phyloP scores from a whole-genome alignment of 2,113 vertebrate genomes.

The Ictalurus punctatus region DNA sequence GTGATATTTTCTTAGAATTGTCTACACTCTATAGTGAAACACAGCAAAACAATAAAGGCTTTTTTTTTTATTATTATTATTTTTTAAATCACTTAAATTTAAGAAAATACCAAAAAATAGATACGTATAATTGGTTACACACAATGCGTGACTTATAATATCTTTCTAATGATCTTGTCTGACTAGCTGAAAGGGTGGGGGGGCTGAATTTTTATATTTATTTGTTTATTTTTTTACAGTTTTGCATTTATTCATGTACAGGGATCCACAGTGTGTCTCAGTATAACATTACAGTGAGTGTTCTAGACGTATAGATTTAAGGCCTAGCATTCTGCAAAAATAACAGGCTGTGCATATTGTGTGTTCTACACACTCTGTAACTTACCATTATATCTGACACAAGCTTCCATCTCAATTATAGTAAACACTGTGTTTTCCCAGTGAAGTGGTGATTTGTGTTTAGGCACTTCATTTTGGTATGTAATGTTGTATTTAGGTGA shows the following conservation, averaged over 20 bases:
- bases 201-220: neutral
- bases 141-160: neutral
- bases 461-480: neutral
- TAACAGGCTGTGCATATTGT: neutral
- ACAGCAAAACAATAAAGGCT: neutral
- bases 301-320: neutral
- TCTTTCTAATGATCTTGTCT: neutral
- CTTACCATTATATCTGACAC: neutral
- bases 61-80: no score
- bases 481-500: neutral
- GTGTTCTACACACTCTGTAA: neutral
- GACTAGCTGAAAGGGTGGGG: neutral
- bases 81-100: neutral
- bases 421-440: constrained; percentile 1
- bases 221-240: neutral
- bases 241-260: neutral
- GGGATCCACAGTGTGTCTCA: neutral
- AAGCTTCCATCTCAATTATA: neutral
- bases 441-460: constrained; percentile 3
- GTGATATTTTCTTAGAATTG: neutral
- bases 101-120: neutral
- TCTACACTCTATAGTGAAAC: neutral
- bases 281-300: neutral
- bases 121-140: neutral
- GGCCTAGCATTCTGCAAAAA: neutral